phyloP scores from a whole-genome alignment of 2,888 invertebrate species.

The Altica lythri region DNA sequence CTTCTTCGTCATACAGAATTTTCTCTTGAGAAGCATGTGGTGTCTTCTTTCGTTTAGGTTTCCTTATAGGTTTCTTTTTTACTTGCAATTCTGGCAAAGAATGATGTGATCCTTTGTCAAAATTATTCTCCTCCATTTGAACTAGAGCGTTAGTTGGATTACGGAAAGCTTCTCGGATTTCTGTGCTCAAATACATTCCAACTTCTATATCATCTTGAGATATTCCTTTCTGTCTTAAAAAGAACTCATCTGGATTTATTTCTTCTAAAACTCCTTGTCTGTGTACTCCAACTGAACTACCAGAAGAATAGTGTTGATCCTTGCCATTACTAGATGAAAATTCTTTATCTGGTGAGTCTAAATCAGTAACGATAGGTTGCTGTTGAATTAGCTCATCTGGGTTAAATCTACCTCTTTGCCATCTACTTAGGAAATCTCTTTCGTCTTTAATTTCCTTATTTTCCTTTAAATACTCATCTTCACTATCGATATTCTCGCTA shows the following conservation, averaged over 20 bases:
- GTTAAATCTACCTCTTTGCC: conserved; percentile 55
- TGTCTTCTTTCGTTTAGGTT: conserved; percentile 56
- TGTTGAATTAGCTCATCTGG: conserved; percentile 29
- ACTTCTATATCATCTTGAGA: conserved; percentile 82
- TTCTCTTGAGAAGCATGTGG: conserved; percentile 55
- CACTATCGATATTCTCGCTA: conserved; percentile 55
- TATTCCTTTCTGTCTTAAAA: conserved; percentile 79
- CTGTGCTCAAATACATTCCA: conserved; percentile 75
- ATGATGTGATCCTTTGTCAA: conserved; percentile 46
- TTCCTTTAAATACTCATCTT: conserved; percentile 61
- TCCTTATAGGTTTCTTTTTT: conserved; percentile 59
- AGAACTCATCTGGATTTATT: conserved; percentile 87
- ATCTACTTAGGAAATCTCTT: conserved; percentile 50
- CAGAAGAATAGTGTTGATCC: conserved; percentile 63
- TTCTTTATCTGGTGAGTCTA: conserved; percentile 42
- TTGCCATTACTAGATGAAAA: conserved; percentile 43
- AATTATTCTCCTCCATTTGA: conserved; percentile 60
- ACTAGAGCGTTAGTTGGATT: conserved; percentile 68
- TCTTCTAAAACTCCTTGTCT: conserved; percentile 77
- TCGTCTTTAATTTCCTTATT: conserved; percentile 60
- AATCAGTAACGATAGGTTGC: conserved; percentile 44
- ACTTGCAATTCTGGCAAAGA: conserved; percentile 56
- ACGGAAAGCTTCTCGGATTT: conserved; percentile 79
- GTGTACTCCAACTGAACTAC: conserved; percentile 62
- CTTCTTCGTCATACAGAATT: conserved; percentile 46